Base-by-base conservation (phyloP, 2,888 invertebrate genomes). In the Tachystola acroxantha region DNA sequence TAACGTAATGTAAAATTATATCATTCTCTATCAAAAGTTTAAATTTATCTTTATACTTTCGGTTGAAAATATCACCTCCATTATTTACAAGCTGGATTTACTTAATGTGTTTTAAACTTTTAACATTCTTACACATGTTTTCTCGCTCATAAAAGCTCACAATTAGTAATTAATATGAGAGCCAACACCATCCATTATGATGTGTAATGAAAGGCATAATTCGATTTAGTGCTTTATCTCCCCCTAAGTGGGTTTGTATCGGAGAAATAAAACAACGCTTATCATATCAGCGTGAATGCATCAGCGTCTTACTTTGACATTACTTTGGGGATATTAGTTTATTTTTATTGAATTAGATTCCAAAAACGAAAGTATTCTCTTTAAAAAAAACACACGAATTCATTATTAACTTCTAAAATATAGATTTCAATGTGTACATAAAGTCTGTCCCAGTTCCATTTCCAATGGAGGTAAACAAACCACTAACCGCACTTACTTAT, bases 231-330 rank as follows among this genome's bases (percentile, higher is more conserved):
- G 53, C 13, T 59, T 74, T 80, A 81, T 82, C 80, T 60, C 47
- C 45, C 45, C 57, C 46, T 77, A 75, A 82, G 81, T 81, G 79
- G 64, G 64, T 65, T 72, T 69, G 58, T 72, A 77, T 81, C 73
- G 36, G 40, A 39, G 58, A 69, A 22, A 70, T 76, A 75, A 79
- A 73, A 66, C 60, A 72, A 62, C 53, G 52, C 53, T 45, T 50
- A 68, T 70, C 67, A 45, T n/a, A n/a, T n/a, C n/a, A 48, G 46
- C 48, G 57, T 54, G 53, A 60, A 61, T 61, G 55, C 51, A 61
- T 57, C 55, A 55, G 49, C 45, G 40, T 34, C 13, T 16, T 5
- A 13, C 6, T 34, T 25, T 16, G 10, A 13, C 6, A n/a, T 13
- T 7, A 9, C 3, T 31, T 32, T 12, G 6, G 7, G 6, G 6